A percentile compares a stretch with the other conserved stretches of the same genome.
These are phyloP conservation scores for Achroia grisella DNA, from an alignment of 1,140 invertebrate species.

Conservation along the genomic window DNA sequence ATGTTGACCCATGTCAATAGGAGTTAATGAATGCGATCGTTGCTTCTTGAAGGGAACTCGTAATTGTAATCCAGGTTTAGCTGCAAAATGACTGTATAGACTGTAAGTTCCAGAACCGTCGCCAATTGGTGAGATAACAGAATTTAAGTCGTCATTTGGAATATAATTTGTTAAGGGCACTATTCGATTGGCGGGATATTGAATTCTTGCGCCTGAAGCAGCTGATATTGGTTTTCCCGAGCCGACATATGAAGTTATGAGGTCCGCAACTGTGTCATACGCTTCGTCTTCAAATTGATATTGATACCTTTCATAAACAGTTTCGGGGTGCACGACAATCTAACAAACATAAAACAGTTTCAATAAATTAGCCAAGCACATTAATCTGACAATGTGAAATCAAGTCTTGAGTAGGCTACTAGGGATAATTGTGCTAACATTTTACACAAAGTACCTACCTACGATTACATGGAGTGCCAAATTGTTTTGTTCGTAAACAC, in stretches of 20 bases:
- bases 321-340: conserved; percentile 90
- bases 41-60: conserved; percentile 80
- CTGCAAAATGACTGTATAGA: conserved; percentile 67
- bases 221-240: conserved; percentile 89
- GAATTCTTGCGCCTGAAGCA: conserved; percentile 90
- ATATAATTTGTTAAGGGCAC: conserved; percentile 54
- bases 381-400: too few relatives aligned
- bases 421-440: too few relatives aligned
- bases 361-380: too few relatives aligned
- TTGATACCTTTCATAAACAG: conserved; percentile 92
- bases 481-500: too few relatives aligned
- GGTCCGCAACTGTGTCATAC: conserved; percentile 93
- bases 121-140: conserved; percentile 38
- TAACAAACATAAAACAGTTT: too few relatives aligned
- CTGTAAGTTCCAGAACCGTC: conserved; percentile 51
- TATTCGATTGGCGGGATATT: conserved; percentile 82
- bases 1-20: conserved; percentile 62
- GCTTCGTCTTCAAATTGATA: conserved; percentile 96
- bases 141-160: conserved; percentile 37
- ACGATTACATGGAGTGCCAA: too few relatives aligned
- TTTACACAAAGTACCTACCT: too few relatives aligned
- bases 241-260: conserved; percentile 96
- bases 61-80: conserved; percentile 75
- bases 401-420: too few relatives aligned
- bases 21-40: conserved; percentile 79